Base-by-base conservation (phyloP, 2,797 vertebrate genomes). In the Chloroceryle inda region DNA sequence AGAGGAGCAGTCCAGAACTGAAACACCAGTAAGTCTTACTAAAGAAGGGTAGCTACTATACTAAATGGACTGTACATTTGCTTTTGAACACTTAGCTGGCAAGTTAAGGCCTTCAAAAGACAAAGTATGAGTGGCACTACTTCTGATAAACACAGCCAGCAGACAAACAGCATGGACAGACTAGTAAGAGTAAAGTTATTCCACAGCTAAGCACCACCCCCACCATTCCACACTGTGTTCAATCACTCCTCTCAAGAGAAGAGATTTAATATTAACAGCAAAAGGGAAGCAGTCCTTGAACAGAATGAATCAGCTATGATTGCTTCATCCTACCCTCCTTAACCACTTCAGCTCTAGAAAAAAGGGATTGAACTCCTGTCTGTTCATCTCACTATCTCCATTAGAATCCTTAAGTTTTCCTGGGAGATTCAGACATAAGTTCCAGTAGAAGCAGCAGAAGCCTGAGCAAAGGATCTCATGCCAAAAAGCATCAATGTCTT, bases 211-310 rank as follows among this genome's bases (percentile, higher is more conserved):
- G 61, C 49, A 92, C 80, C 52, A 91, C 31, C 47, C 85, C 58
- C 90, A 84, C 22, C 35, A 59, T 33, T 72, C 24, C 63, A 89
- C 4, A 2, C 0, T 11, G 33, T 13, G 21, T 12, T 69, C 35
- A 78, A 71, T 37, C 80, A 92, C 50, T 47, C 50, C n/a, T 63
- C 84, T 78, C 79, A 88, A 62, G 38, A 3, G 89, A 69, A 37
- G 37, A 37, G 37, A 37, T 84, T 91, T 85, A 95, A 94, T 88
- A 96, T 94, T 95, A 94, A 97, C 92, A 83, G 68, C 72, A 85
- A 53, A 88, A 89, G 50, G 62, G 55, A 94, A 91, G 38, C 10
- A 72, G 76, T 61, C 87, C 85, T 96, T 88, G 87, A 94, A 86
- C 50, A 75, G 50, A 77, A 85, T 58, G 27, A 84, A 89, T 85